These are phyloP conservation scores for Hippolais icterina DNA, from an alignment of 2,113 vertebrate species.

Conservation along the genomic window DNA sequence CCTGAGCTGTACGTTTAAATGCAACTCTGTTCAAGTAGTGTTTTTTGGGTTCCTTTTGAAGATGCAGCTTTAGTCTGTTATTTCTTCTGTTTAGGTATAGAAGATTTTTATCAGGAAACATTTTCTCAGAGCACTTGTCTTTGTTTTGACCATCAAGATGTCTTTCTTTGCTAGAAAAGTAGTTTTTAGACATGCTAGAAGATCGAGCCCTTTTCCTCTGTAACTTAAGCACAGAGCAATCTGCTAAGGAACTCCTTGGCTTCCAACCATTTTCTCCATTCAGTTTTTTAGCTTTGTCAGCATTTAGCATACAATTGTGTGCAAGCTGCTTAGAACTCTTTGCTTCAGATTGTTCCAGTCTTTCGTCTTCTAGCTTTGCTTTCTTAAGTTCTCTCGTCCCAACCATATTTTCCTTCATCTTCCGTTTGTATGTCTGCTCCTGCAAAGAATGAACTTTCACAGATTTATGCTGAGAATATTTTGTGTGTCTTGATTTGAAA, in stretches of 20 bases:
- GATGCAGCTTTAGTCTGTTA: neutral
- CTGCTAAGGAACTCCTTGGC: conserved; percentile 8
- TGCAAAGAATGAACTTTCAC: conserved; percentile 6
- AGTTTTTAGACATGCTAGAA: conserved; percentile 9
- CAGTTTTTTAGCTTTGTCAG: conserved; percentile 31
- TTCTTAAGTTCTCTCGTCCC: conserved; percentile 16
- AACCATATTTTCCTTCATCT: conserved; percentile 25
- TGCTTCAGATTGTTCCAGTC: neutral
- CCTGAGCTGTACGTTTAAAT: conserved; percentile 59
- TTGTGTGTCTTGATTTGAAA: neutral
- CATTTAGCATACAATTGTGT: neutral
- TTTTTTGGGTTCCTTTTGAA: conserved; percentile 70
- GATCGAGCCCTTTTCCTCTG: conserved; percentile 10
- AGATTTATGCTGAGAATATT: neutral
- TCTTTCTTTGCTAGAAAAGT: conserved; percentile 23
- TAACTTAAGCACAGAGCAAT: neutral
- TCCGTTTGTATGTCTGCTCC: conserved; percentile 59
- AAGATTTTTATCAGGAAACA: conserved; percentile 44
- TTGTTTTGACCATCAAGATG: neutral
- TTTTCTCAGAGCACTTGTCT: conserved; percentile 45
- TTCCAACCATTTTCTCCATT: conserved; percentile 12
- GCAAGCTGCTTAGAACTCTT: neutral
- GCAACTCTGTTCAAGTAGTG: conserved; percentile 74
- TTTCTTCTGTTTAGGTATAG: conserved; percentile 21
- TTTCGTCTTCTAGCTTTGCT: neutral